Conservation (phyloP, 2,888 invertebrate species). For the Drosophila putrida region DNA sequence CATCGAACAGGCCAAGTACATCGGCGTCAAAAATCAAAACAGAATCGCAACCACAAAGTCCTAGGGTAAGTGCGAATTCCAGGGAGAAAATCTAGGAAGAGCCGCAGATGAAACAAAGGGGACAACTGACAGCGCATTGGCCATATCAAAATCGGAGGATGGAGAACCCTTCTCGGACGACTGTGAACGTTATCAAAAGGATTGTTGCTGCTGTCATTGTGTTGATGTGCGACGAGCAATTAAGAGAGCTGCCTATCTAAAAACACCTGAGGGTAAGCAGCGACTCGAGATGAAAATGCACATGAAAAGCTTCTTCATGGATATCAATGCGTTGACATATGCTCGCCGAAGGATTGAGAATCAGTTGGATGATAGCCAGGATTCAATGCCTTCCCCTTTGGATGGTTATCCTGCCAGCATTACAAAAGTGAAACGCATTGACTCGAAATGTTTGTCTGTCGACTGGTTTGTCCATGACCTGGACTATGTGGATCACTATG, state of each 20-base stretch:
- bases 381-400: constrained; percentile 27
- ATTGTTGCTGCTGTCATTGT: constrained; percentile 66
- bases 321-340: constrained; percentile 51
- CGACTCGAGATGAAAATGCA: constrained; percentile 48
- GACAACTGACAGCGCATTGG: not conserved
- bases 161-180: constrained; percentile 38
- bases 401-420: constrained; percentile 55
- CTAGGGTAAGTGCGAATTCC: not conserved
- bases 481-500: constrained; percentile 50
- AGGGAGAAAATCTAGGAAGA: not conserved
- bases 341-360: constrained; percentile 35
- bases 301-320: constrained; percentile 65
- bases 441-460: constrained; percentile 39
- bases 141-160: not conserved
- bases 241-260: constrained; percentile 31
- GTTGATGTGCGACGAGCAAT: constrained; percentile 43
- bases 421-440: constrained; percentile 40
- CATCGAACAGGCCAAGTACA: not conserved
- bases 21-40: not conserved
- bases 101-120: not conserved
- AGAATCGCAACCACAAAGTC: not conserved
- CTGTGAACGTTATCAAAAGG: constrained; percentile 42
- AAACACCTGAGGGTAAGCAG: constrained; percentile 50
- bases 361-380: constrained; percentile 31
- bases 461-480: constrained; percentile 64